Conservation (phyloP, 2,888 invertebrate genomes). For the Latheticus oryzae region DNA sequence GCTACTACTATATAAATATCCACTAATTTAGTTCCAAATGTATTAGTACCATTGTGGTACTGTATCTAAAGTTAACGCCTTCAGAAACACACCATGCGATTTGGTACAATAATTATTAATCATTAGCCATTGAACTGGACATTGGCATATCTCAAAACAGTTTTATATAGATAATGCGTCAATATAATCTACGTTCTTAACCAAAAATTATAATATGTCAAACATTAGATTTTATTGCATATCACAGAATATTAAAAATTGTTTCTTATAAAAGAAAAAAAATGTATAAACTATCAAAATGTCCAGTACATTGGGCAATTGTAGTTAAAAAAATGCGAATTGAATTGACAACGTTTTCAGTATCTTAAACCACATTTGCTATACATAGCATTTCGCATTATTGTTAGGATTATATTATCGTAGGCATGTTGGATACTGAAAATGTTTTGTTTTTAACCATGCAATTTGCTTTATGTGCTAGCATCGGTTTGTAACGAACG, state of each 20-base stretch:
- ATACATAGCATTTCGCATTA: conserved; percentile 33
- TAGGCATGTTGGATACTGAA: conserved; percentile 47
- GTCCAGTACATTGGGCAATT: conserved; percentile 32
- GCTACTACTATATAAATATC: conserved; percentile 30
- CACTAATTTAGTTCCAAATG: conserved; percentile 20
- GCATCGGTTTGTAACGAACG: conserved; percentile 49
- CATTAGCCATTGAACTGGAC: conserved; percentile 32
- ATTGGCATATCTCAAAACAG: no score
- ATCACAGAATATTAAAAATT: background rate
- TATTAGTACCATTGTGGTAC: conserved; percentile 28
- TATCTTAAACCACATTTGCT: conserved; percentile 36
- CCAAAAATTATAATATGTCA: no score
- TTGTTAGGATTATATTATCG: conserved; percentile 43
- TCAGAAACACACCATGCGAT: conserved; percentile 42
- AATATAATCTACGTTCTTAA: no score
- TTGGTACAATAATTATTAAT: conserved; percentile 41
- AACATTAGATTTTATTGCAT: no score
- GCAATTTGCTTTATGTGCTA: conserved; percentile 52
- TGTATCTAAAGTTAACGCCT: conserved; percentile 40
- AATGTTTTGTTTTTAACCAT: conserved; percentile 43
- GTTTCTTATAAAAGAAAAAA: conserved; percentile 7
- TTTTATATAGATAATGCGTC: no score
- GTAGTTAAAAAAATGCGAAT: conserved; percentile 25
- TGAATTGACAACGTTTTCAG: conserved; percentile 38
- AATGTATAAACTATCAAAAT: no score